phyloP scores from a whole-genome alignment of 2,113 vertebrate genomes.

The Ptyas mucosa region DNA sequence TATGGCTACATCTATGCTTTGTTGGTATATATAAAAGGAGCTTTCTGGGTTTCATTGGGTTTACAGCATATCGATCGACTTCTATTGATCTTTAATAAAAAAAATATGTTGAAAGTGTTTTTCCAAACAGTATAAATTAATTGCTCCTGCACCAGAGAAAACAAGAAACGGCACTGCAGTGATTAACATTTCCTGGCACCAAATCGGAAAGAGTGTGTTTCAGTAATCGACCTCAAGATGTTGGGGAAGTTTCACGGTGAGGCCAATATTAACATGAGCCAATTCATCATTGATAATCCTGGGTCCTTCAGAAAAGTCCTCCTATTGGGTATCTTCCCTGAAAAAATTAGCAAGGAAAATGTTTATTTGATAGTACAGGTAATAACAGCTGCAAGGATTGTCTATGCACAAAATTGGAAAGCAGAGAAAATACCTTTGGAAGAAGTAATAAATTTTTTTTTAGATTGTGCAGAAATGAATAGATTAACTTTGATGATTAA shows the following conservation, averaged over 20 bases:
- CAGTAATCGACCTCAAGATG: conserved; percentile 41
- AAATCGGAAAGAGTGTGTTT: conserved; percentile 21
- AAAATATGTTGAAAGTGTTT: conserved; percentile 50
- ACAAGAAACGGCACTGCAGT: conserved; percentile 49
- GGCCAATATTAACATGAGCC: conserved; percentile 23
- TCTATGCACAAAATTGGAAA: too few relatives aligned
- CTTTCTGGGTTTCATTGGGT: conserved; percentile 46
- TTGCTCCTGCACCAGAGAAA: conserved; percentile 46
- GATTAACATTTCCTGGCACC: conserved; percentile 62
- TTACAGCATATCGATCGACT: conserved; percentile 43
- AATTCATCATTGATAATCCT: background rate
- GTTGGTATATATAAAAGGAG: conserved; percentile 34
- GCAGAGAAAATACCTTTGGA: too few relatives aligned
- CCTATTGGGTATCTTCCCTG: too few relatives aligned
- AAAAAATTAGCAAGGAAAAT: too few relatives aligned
- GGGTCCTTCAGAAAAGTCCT: too few relatives aligned
- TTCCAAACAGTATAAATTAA: conserved; percentile 53
- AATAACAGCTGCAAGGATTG: too few relatives aligned
- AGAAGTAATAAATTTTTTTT: too few relatives aligned
- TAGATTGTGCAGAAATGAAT: too few relatives aligned
- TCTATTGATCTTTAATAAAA: conserved; percentile 63
- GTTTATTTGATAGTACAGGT: too few relatives aligned
- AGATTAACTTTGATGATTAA: too few relatives aligned
- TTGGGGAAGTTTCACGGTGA: conserved; percentile 40
- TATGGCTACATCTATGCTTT: conserved; percentile 26